Evolutionary conservation across 2,888 invertebrate genomes (phyloP).

Genomic region (Drosophila hawaiiensis): DNA sequence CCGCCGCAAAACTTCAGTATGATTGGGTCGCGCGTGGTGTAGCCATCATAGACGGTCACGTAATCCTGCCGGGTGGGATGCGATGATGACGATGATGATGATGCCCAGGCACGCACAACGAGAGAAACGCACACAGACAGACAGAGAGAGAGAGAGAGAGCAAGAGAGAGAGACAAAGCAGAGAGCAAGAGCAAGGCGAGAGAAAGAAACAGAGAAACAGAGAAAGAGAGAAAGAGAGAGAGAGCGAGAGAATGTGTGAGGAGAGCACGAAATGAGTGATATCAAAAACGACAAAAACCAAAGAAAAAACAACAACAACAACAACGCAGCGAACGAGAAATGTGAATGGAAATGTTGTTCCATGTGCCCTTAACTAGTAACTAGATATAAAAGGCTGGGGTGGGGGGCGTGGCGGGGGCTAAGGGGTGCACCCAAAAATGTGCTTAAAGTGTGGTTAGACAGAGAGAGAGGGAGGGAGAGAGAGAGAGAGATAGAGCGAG

Average conservation of each 20-base stretch:
- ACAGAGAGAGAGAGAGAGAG: conserved; percentile 13
- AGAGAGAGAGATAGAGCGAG: neutral
- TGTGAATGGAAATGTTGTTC: conserved; percentile 65
- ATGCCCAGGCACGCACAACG: conserved; percentile 10
- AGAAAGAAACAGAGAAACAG: conserved; percentile 18
- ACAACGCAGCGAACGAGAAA: conserved; percentile 54
- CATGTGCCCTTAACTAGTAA: conserved; percentile 56
- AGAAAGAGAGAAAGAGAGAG: conserved; percentile 14
- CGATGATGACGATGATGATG: conserved; percentile 6
- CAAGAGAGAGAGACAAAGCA: conserved; percentile 23
- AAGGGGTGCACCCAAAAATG: conserved; percentile 28
- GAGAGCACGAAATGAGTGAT: conserved; percentile 74
- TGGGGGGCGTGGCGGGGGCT: neutral
- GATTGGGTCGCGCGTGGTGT: conserved; percentile 94
- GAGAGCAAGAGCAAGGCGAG: conserved; percentile 34
- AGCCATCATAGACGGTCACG: conserved; percentile 95
- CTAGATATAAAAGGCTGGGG: conserved; percentile 3
- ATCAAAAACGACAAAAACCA: conserved; percentile 22
- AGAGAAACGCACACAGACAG: conserved; percentile 20
- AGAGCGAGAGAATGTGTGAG: conserved; percentile 61
- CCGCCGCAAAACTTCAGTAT: conserved; percentile 96
- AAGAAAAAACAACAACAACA: conserved; percentile 2
- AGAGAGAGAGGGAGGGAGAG: neutral
- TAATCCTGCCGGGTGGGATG: conserved; percentile 88
- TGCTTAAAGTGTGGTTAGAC: conserved; percentile 9